A percentile compares a stretch with the other conserved stretches of the same genome.
Conservation (phyloP, 2,113 vertebrate genomes). For the Podilymbus podiceps region DNA sequence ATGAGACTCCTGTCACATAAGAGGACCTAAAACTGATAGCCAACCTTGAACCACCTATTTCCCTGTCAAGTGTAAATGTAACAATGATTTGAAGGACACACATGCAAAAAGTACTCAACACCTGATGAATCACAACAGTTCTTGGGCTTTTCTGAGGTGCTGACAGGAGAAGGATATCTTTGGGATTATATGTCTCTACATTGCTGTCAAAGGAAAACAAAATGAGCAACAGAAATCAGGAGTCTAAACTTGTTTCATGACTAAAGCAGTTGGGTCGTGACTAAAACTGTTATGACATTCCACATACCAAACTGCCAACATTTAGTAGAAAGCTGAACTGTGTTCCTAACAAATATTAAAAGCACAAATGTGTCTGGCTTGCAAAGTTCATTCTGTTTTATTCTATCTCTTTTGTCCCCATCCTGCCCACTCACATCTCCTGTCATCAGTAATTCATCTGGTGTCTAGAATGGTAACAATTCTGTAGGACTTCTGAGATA, state of each 20-base stretch:
- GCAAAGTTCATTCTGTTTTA: slow-evolving; percentile 18
- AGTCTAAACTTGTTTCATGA: background rate
- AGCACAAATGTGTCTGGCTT: background rate
- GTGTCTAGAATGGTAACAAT: background rate
- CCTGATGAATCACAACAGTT: background rate
- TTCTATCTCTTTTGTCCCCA: background rate
- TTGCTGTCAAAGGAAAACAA: background rate
- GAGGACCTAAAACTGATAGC: background rate
- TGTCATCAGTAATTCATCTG: background rate
- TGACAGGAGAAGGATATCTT: background rate
- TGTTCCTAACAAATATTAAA: background rate
- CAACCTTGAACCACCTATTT: background rate
- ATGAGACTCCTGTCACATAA: background rate
- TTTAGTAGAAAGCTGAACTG: background rate
- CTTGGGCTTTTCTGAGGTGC: background rate
- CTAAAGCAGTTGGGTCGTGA: slow-evolving; percentile 9
- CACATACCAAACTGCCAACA: background rate
- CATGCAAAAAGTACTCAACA: background rate
- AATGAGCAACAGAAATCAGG: slow-evolving; percentile 20
- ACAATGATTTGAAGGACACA: background rate
- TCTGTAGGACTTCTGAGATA: background rate
- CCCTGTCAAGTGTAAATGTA: background rate
- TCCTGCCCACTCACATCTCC: slow-evolving; percentile 1
- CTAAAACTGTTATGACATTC: slow-evolving; percentile 21
- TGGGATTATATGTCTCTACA: background rate